Evolutionary conservation across 1,140 invertebrate species (phyloP).

Genomic region (Heliconius congener): DNA sequence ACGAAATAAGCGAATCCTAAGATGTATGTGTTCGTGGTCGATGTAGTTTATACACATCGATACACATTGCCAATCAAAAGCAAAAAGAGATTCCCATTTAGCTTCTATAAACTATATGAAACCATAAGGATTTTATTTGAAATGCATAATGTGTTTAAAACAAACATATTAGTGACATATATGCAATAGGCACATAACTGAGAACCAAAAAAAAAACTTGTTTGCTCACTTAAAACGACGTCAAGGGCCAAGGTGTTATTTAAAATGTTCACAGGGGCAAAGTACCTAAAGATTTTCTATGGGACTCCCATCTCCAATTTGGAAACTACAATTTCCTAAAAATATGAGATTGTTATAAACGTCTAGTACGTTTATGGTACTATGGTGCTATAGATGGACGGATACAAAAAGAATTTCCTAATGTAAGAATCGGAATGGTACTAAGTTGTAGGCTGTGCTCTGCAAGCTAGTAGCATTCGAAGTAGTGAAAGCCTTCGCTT

Average conservation of each 20-base stretch:
- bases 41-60: too few relatives aligned
- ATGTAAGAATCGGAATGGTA: not conserved
- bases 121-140: not conserved
- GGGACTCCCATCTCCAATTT: too few relatives aligned
- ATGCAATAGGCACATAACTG: constrained; percentile 17
- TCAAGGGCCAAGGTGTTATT: constrained; percentile 27
- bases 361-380: not conserved
- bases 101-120: not conserved
- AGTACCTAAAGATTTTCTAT: not conserved
- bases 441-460: not conserved
- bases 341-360: not conserved
- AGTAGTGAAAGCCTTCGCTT: constrained; percentile 72
- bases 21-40: too few relatives aligned
- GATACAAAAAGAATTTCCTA: not conserved
- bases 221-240: constrained; percentile 20
- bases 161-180: not conserved
- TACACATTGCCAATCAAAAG: too few relatives aligned
- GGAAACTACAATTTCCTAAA: not conserved
- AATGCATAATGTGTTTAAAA: not conserved
- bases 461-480: constrained; percentile 16
- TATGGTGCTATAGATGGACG: not conserved
- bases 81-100: too few relatives aligned
- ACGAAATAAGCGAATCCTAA: too few relatives aligned
- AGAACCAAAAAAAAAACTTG: constrained; percentile 33
- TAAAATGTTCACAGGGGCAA: not conserved